Percentiles rank a stretch among this genome's conserved stretches.
These are phyloP conservation scores for Oscheius onirici DNA, from an alignment of 2,888 invertebrate species.

Conservation along the genomic window DNA sequence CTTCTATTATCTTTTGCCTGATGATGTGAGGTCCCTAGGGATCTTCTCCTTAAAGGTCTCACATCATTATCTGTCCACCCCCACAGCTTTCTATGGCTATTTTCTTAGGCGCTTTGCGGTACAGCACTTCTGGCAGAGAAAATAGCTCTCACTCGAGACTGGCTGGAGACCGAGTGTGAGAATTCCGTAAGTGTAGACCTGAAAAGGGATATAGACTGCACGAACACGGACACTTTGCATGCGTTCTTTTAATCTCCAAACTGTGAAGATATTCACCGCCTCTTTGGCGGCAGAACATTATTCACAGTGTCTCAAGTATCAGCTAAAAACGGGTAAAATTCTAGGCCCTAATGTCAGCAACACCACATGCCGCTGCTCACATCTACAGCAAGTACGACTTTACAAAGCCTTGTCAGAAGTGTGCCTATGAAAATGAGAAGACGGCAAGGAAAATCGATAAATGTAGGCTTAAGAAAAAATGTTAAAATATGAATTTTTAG, in stretches of 20 bases:
- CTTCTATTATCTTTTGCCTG: background rate
- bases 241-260: background rate
- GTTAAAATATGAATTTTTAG: conserved; percentile 45
- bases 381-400: conserved; percentile 62
- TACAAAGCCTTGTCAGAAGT: conserved; percentile 63
- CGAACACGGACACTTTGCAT: conserved; percentile 1
- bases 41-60: background rate
- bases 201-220: conserved; percentile 2
- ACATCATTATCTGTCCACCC: background rate
- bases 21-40: background rate
- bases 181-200: conserved; percentile 37
- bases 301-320: background rate
- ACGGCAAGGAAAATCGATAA: conserved; percentile 64
- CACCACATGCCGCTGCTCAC: conserved; percentile 54
- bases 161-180: conserved; percentile 41
- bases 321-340: conserved; percentile 20
- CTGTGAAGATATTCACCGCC: conserved; percentile 19
- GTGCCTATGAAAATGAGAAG: conserved; percentile 59
- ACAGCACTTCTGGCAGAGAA: conserved; percentile 26
- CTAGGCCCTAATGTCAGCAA: conserved; percentile 63
- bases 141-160: conserved; percentile 30
- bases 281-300: background rate
- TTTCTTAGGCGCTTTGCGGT: conserved; percentile 33
- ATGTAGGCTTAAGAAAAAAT: conserved; percentile 45
- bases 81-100: conserved; percentile 15